A percentile compares a stretch with the other conserved stretches of the same genome.
phyloP scores from a whole-genome alignment of 2,797 vertebrate species.

The Sarcophilus harrisii region DNA sequence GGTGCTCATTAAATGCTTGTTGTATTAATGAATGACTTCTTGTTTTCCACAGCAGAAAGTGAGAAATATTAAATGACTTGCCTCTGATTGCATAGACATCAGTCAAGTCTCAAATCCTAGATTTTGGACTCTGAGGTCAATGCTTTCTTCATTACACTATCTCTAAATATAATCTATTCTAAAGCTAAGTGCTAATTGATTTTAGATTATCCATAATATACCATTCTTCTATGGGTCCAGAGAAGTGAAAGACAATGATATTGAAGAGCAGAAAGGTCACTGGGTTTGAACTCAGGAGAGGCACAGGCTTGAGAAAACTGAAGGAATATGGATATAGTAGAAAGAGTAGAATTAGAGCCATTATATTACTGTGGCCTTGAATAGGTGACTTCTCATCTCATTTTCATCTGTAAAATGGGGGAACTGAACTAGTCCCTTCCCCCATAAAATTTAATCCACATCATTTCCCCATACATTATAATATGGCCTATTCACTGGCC shows the following conservation, averaged over 20 bases:
- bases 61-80: constrained; percentile 75
- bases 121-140: neutral
- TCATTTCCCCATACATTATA: neutral
- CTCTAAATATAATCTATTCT: neutral
- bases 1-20: neutral
- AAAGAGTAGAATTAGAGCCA: neutral
- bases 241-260: neutral
- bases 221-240: neutral
- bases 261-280: neutral
- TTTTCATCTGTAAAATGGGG: neutral
- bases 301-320: neutral
- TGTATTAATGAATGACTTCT: neutral
- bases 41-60: constrained; percentile 56
- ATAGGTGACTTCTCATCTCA: neutral
- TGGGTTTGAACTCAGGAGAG: neutral
- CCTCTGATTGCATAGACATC: constrained; percentile 35
- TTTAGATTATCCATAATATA: neutral
- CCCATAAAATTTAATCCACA: neutral
- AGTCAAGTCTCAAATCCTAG: neutral
- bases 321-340: neutral
- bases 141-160: neutral
- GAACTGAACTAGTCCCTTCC: neutral
- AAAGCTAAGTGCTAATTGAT: neutral
- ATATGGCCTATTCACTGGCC: too few species aligned
- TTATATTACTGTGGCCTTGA: neutral